Evolutionary conservation across 2,113 vertebrate species (phyloP), one percentile per base, ranked within the genome.

Genomic region (Machaerirhynchus nigripectus): DNA sequence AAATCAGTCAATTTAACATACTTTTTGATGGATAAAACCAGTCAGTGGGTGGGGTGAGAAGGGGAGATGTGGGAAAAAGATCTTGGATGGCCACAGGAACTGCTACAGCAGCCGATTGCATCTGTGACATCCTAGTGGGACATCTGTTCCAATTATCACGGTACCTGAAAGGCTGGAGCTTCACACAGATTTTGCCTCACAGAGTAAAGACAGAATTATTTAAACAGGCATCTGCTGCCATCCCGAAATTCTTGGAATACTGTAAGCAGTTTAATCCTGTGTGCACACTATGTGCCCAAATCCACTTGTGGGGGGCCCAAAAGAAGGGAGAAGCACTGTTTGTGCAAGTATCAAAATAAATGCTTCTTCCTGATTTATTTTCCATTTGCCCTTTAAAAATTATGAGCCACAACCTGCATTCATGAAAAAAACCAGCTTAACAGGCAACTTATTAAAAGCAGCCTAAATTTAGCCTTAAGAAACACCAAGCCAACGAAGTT

Each of bases 211-310:
- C 31, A 88, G 68, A 90, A 91, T 89, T 84, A 82, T 82, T 90
- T 35, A 67, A 85, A 86, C 8, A 84, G 28, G 71, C 60, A 90
- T 59, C 80, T 90, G 85, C 70, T 90, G 57, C 61, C 87, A 83
- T 37, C 46, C 39, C 31, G 2, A 65, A 74, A 50, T 76, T 89
- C 69, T 24, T 78, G 69, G 75, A 40, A 31, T 28, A 35, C 28
- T 56, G 10, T 7, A 35, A 70, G 64, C 23, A 87, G 26, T 55
- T 70, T 39, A 89, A 35, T 90, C n/a, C 55, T 40, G 8, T 22
- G 23, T 33, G 46, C 17, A 28, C 1, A 4, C 33, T 5, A 0
- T 3, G 18, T 6, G 2, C 42, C 61, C 90, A 91, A 91, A 87
- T n/a, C 44, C 59, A 46, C 5, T 40, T 35, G 21, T 13, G 37